Base-by-base conservation (phyloP, 2,797 vertebrate species). In the Protosalanx chinensis region DNA sequence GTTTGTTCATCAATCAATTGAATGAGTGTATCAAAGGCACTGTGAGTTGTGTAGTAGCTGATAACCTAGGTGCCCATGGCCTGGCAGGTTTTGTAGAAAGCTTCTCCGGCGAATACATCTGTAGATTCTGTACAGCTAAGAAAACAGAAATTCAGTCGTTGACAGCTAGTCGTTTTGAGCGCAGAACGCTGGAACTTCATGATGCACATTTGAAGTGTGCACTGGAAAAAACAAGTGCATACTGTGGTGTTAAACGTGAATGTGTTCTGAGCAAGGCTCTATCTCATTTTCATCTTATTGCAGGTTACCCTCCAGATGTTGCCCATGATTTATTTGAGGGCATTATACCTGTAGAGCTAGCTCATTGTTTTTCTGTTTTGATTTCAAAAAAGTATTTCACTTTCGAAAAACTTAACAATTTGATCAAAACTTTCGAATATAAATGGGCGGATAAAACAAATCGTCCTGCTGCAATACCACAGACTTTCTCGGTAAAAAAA, bases 321-420 rank as follows among this genome's bases (percentile, higher is more conserved):
- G 23, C 30, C 2, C 74, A 71, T 61, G 62, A 75, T 7, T 51
- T 77, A 13, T 81, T 77, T 27, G 67, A 82, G 6, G 74, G 57
- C 5, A 35, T 75, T 10, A 60, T 72, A 6, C 72, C 72, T 7
- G 67, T 37, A 0, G 68, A 82, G 51, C 65, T 76, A 7, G 73
- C 70, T 10, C 29, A 3, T 4, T 78, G 75, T 57, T 58, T 79
- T 15, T 59, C n/a, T 46, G 4, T 68, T 18, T 67, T 75, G 41
- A 79, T 72, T 6, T 73, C 62, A 0, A 73, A 75, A 41, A 74
- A 72, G 16, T 72, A 74, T 23, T 65, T 79, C 51, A 65, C 60
- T 1, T 33, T 68, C 23, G 63, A 64, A 57, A 58, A 76, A 23
- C 62, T 60, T 18, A 66, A 76, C 23, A 67, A 67, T 30, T 77